A percentile compares a stretch with the other conserved stretches of the same genome.
These are phyloP conservation scores for Atrina japonica DNA, from an alignment of 2,888 invertebrate species.

Conservation along the genomic window DNA sequence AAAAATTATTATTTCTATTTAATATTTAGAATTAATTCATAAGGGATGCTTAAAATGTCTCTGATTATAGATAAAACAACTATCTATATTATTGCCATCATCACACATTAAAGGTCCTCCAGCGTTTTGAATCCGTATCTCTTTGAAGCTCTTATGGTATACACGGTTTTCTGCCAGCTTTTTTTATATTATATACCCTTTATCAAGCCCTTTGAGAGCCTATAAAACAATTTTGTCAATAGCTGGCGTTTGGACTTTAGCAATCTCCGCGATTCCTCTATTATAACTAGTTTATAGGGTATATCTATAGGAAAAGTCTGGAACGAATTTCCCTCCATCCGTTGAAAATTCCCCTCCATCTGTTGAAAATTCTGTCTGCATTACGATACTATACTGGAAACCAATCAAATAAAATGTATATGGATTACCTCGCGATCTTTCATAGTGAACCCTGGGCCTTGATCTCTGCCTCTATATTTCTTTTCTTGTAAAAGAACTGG, in stretches of 20 bases:
- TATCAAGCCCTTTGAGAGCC: slow-evolving; percentile 64
- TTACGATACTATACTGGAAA: slow-evolving; percentile 58
- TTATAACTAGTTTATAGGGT: slow-evolving; percentile 66
- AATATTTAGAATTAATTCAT: too few relatives aligned
- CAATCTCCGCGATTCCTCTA: slow-evolving; percentile 66
- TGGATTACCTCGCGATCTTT: slow-evolving; percentile 61
- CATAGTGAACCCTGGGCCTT: slow-evolving; percentile 60
- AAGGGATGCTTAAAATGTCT: too few relatives aligned
- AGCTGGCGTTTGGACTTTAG: slow-evolving; percentile 62
- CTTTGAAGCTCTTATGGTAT: slow-evolving; percentile 62
- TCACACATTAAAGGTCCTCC: slow-evolving; percentile 52
- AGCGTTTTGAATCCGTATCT: slow-evolving; percentile 63
- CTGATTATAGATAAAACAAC: too few relatives aligned
- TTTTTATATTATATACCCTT: slow-evolving; percentile 62
- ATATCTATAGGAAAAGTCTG: slow-evolving; percentile 70
- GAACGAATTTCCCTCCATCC: slow-evolving; percentile 57
- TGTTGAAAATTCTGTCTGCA: slow-evolving; percentile 59
- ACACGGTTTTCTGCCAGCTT: slow-evolving; percentile 62
- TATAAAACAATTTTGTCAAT: slow-evolving; percentile 64
- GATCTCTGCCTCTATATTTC: slow-evolving; percentile 52
- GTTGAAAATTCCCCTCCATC: slow-evolving; percentile 59
- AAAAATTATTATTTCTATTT: too few relatives aligned
- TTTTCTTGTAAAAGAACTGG: slow-evolving; percentile 60
- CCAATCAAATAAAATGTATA: slow-evolving; percentile 67
- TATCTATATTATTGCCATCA: too few relatives aligned